Base-by-base conservation (phyloP, 2,113 vertebrate species). In the Acrocephalus kingi region DNA sequence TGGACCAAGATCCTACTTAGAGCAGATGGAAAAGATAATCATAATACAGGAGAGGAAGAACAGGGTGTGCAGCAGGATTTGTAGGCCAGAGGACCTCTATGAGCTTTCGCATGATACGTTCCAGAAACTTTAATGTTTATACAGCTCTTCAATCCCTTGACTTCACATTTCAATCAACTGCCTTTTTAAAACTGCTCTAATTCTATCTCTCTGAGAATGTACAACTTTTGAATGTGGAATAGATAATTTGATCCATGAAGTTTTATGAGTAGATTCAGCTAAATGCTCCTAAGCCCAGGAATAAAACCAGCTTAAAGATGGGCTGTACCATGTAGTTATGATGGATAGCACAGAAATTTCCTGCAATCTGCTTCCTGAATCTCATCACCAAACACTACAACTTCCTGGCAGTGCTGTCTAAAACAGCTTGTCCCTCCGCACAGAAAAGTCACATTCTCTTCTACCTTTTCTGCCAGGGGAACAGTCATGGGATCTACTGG, bases 241-340 rank as follows among this genome's bases (percentile, higher is more conserved):
- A 92, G 51, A 56, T 71, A 84, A 94, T 89, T 94, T 74, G 76
- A 90, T 89, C 76, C 59, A 63, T 81, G 52, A 92, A 63, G 23
- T 81, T 92, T 92, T 86, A 84, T 84, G 82, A 91, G 73, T 46
- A 77, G 51, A 74, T 83, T 80, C 78, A 71, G 41, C 41, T 84
- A 75, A 92, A 77, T 66, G 63, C 52, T 5, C 0, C 24, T 69
- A 63, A 67, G 15, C 22, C 55, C 39, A 77, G 39, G 35, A 83
- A 84, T 78, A 86, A 88, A 95, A 83, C 14, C 43, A 73, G 23
- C 0, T 2, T 58, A 76, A 90, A 88, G 67, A 74, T 11, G 24
- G 78, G 59, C 25, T 86, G 35, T 76, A 56, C 19, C 5, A 5
- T 11, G 9, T 31, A 52, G 48, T 52, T 75, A 37, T 85, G 72